Evolutionary conservation across 2,797 vertebrate genomes (phyloP).

Genomic region (Ataeniobius toweri): DNA sequence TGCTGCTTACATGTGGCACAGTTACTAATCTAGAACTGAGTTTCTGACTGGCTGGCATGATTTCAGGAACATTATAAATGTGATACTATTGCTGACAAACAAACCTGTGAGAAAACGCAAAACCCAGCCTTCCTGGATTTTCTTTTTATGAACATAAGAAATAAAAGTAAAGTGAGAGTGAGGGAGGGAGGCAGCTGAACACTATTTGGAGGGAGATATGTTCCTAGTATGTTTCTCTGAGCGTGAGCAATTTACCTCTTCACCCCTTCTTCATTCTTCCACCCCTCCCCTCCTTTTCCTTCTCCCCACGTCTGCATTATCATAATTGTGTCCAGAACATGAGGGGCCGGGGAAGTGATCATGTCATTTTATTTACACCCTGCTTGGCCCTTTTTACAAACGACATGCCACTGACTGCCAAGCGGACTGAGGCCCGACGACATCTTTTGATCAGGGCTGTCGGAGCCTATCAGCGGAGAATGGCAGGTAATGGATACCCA

Average conservation of each 20-base stretch:
- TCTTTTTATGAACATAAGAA: slow-evolving; percentile 75
- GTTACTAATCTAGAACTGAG: not conserved
- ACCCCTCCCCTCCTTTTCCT: slow-evolving; percentile 54
- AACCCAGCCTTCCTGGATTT: slow-evolving; percentile 87
- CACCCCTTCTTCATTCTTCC: slow-evolving; percentile 47
- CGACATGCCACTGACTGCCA: slow-evolving; percentile 97
- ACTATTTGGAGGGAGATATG: slow-evolving; percentile 40
- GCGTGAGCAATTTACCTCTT: slow-evolving; percentile 70
- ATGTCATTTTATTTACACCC: slow-evolving; percentile 99
- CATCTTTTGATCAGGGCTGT: slow-evolving; percentile 99
- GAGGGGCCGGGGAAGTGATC: slow-evolving; percentile 99
- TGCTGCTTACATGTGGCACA: not conserved
- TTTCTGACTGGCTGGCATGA: not conserved
- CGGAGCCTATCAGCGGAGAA: slow-evolving; percentile 98
- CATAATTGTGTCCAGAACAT: slow-evolving; percentile 99
- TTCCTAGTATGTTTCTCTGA: slow-evolving; percentile 60
- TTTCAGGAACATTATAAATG: not conserved
- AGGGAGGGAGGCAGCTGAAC: slow-evolving; percentile 29
- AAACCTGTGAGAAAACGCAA: slow-evolving; percentile 76
- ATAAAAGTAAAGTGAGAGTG: slow-evolving; percentile 7
- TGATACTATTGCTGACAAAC: slow-evolving; percentile 45
- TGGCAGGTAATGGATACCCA: slow-evolving; percentile 99
- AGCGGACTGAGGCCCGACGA: slow-evolving; percentile 94
- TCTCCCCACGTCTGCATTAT: slow-evolving; percentile 85
- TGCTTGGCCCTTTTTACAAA: slow-evolving; percentile 98